A percentile compares a stretch with the other conserved stretches of the same genome.
phyloP scores from a whole-genome alignment of 2,113 vertebrate genomes.

The Crypturellus undulatus region DNA sequence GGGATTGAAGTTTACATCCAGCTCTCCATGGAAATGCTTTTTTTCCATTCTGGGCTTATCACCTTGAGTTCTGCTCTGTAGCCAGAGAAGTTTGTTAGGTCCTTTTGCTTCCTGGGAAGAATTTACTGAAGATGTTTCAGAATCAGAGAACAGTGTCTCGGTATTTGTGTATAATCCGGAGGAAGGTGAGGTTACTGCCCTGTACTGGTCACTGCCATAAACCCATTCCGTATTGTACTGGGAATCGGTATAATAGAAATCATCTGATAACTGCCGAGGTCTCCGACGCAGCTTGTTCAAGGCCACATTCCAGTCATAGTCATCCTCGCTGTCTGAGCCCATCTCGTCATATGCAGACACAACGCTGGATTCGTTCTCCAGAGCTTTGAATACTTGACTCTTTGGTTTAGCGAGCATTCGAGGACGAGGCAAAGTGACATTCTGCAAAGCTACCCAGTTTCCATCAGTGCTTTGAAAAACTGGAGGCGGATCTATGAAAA shows the following conservation, averaged over 20 bases:
- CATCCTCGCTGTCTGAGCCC: conserved; percentile 86
- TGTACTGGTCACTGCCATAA: conserved; percentile 76
- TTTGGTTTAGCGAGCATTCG: conserved; percentile 88
- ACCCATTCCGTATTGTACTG: conserved; percentile 82
- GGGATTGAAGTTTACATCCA: conserved; percentile 95
- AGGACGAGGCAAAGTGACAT: conserved; percentile 76
- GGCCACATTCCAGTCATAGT: conserved; percentile 80
- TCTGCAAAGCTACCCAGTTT: conserved; percentile 94
- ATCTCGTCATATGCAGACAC: conserved; percentile 90
- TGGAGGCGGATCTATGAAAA: conserved; percentile 70
- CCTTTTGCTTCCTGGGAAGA: conserved; percentile 76
- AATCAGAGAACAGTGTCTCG: conserved; percentile 89
- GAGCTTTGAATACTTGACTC: conserved; percentile 83
- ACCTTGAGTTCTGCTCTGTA: conserved; percentile 79
- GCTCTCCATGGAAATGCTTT: conserved; percentile 63
- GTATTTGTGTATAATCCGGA: conserved; percentile 86
- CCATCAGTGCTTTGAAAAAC: conserved; percentile 91
- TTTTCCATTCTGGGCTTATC: conserved; percentile 58
- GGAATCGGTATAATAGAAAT: conserved; percentile 81
- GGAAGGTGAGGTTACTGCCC: conserved; percentile 82
- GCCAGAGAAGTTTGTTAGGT: conserved; percentile 64
- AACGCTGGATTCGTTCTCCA: conserved; percentile 87
- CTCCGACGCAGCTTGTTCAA: conserved; percentile 73
- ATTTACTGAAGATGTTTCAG: conserved; percentile 85
- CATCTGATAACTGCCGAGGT: conserved; percentile 74